Conservation (phyloP, 2,888 invertebrate genomes). For the Sepioteuthis lessoniana region DNA sequence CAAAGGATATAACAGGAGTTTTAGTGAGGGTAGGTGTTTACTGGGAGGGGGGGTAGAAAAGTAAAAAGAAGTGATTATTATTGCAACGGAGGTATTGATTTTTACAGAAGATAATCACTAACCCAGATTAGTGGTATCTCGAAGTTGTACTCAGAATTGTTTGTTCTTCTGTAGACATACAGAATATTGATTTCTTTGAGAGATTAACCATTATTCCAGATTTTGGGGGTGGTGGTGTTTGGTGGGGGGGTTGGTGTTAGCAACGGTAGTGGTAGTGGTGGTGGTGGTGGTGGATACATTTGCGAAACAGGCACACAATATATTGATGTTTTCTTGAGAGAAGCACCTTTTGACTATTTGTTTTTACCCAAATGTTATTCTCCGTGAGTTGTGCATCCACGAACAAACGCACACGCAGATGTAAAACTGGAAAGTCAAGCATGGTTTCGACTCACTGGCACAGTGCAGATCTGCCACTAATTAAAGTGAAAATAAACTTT, state of each 20-base stretch:
- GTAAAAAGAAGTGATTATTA: background rate
- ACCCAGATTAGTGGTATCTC: slow-evolving; percentile 8
- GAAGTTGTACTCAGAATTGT: background rate
- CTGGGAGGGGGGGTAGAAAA: background rate
- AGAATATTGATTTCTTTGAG: slow-evolving; percentile 15
- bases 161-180: slow-evolving; percentile 16
- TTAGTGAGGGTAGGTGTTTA: background rate
- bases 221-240: background rate
- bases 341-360: background rate
- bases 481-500: background rate
- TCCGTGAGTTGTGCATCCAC: background rate
- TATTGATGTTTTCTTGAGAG: slow-evolving; percentile 11
- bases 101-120: background rate
- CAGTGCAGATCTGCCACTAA: background rate
- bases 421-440: background rate
- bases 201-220: slow-evolving; percentile 23
- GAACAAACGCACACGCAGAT: slow-evolving; percentile 15
- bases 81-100: background rate
- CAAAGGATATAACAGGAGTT: background rate
- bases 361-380: background rate
- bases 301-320: slow-evolving; percentile 33
- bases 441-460: background rate
- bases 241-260: background rate
- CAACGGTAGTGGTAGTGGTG: background rate
- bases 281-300: background rate